These are phyloP conservation scores for Pachyuromys duprasi DNA, from an alignment of 2,797 vertebrate genomes.

Conservation along the genomic window DNA sequence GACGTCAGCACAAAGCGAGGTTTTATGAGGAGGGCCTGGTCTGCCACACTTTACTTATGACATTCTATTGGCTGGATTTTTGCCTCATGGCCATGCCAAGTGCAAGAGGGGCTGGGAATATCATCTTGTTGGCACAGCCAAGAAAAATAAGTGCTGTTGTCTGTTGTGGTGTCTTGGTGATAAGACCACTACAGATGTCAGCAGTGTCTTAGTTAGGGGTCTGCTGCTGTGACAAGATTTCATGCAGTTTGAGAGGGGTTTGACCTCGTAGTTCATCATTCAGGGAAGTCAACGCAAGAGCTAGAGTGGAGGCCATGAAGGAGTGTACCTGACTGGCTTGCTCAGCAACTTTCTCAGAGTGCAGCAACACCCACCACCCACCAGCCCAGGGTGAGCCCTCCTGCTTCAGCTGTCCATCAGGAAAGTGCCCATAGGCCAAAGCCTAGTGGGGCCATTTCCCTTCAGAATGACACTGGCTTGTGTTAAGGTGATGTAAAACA, in stretches of 20 bases:
- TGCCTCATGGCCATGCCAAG: neutral
- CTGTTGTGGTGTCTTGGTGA: neutral
- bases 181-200: neutral
- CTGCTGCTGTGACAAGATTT: neutral
- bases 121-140: neutral
- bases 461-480: neutral
- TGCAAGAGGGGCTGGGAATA: neutral
- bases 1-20: neutral
- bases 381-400: neutral
- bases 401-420: neutral
- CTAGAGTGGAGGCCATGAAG: neutral
- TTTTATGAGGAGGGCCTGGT: neutral
- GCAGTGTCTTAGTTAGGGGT: neutral
- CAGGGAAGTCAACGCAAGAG: neutral
- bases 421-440: neutral
- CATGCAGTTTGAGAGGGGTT: neutral
- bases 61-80: neutral
- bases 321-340: neutral
- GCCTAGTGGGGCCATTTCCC: neutral
- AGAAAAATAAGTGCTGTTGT: neutral
- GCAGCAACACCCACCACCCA: too few species aligned
- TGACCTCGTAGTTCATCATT: neutral
- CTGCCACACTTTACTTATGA: neutral
- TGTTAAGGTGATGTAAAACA: neutral
- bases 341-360: too few species aligned